phyloP scores from a whole-genome alignment of 2,113 vertebrate genomes.

The Pterocles gutturalis region DNA sequence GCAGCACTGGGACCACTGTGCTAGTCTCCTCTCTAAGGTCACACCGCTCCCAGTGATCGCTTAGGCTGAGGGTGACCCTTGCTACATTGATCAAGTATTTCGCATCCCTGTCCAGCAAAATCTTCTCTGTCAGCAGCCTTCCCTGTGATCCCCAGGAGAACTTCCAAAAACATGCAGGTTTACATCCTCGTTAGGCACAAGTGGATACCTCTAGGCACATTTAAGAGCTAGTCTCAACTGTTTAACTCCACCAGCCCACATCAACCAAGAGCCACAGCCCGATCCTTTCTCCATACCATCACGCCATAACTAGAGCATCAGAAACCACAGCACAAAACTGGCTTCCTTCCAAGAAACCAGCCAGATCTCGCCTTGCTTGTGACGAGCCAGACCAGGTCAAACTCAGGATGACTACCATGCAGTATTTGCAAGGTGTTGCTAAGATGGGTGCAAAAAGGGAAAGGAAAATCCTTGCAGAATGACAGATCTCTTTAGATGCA shows the following conservation, averaged over 20 bases:
- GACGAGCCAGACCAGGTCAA: neutral
- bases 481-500: neutral
- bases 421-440: neutral
- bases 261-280: neutral
- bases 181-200: neutral
- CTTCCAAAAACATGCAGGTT: neutral
- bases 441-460: neutral
- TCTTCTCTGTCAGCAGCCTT: constrained; percentile 8
- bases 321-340: neutral
- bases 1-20: neutral
- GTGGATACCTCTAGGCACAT: neutral
- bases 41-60: neutral
- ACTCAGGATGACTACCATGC: rapidly evolving
- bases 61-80: neutral
- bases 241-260: neutral
- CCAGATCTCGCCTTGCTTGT: neutral
- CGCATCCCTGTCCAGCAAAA: neutral
- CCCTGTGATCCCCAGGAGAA: neutral
- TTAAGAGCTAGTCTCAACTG: rapidly evolving
- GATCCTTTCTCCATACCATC: neutral
- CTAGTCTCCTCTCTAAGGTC: neutral
- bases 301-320: neutral
- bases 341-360: neutral
- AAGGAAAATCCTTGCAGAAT: rapidly evolving
- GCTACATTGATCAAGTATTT: neutral